phyloP scores from a whole-genome alignment of 2,888 invertebrate species.

The Chironomus tentans region DNA sequence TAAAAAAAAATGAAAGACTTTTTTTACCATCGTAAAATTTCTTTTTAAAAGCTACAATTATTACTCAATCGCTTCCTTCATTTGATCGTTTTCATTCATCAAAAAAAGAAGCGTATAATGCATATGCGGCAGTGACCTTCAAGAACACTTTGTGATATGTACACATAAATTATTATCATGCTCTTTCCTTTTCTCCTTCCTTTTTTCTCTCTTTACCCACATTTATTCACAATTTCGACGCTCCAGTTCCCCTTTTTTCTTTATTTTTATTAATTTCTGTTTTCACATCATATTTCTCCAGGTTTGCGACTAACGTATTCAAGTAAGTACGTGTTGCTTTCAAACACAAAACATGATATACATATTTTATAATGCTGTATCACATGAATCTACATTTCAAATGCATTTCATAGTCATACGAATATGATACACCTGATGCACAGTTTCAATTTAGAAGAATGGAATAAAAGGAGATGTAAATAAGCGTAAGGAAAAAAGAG shows the following conservation, averaged over 20 bases:
- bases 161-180: slow-evolving; percentile 6
- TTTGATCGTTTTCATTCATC: slow-evolving; percentile 10
- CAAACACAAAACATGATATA: not conserved
- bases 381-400: not conserved
- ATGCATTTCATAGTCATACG: not conserved
- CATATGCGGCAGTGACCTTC: slow-evolving; percentile 15
- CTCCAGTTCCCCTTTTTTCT: not conserved
- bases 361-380: not conserved
- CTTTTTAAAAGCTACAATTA: too few relatives aligned
- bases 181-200: not conserved
- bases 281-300: not conserved
- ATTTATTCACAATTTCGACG: not conserved
- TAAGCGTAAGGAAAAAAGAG: not conserved
- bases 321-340: not conserved
- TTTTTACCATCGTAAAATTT: not conserved
- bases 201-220: not conserved
- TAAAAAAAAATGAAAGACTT: slow-evolving; percentile 31
- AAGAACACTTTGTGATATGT: slow-evolving; percentile 7
- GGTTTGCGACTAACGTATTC: not conserved
- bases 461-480: not conserved
- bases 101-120: not conserved
- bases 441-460: not conserved
- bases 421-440: slow-evolving; percentile 6
- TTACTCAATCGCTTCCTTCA: too few relatives aligned
- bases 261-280: slow-evolving; percentile 2